Evolutionary conservation across 2,888 invertebrate species (phyloP), one percentile per base, ranked within the genome.

Genomic region (Harpalus rubripes): DNA sequence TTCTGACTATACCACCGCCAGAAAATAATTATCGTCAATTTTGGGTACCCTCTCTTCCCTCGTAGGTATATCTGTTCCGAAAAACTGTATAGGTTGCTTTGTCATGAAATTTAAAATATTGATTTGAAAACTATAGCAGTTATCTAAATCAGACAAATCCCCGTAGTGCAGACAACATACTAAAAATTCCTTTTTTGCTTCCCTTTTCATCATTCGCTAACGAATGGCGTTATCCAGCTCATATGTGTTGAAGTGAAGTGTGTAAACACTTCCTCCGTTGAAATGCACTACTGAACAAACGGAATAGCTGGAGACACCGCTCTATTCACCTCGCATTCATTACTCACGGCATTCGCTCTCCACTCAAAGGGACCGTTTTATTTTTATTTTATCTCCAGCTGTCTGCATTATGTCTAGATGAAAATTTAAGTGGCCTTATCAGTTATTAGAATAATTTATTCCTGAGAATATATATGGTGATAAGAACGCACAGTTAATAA

Each of bases 181-280:
- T 32, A 32, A 32, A 32, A 32, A 5, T 32, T 32, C 32, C 32
- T 12, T 52, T 52, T 52, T 52, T 52, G 10, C 44, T 12, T 52
- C 12, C 44, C 10, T 52, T 5, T 32, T 68, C 32, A 15, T 68
- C 39, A 68, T 68, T 68, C 15, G 32, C 32, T 68, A 68, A 68
- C 68, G 68, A 68, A 68, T 68, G 68, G 68, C 26, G 39, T 39
- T 32, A 68, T 39, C 32, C 39, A 68, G 68, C 68, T 7, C 39
- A n/a, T 52, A 52, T 52, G 39, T 39, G 32, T 39, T 68, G 68
- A 68, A 68, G 32, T 68, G 68, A 68, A 68, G 68, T 68, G 68
- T 68, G 68, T 68, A 68, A 68, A 68, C 68, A 68, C n/a, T n/a
- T 52, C 15, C 32, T 7, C 68, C 26, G 39, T 32, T 15, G n/a